Percentiles rank a stretch among this genome's conserved stretches.
These are phyloP conservation scores for Palloptera scutellata DNA, from an alignment of 2,888 invertebrate genomes.

Conservation along the genomic window DNA sequence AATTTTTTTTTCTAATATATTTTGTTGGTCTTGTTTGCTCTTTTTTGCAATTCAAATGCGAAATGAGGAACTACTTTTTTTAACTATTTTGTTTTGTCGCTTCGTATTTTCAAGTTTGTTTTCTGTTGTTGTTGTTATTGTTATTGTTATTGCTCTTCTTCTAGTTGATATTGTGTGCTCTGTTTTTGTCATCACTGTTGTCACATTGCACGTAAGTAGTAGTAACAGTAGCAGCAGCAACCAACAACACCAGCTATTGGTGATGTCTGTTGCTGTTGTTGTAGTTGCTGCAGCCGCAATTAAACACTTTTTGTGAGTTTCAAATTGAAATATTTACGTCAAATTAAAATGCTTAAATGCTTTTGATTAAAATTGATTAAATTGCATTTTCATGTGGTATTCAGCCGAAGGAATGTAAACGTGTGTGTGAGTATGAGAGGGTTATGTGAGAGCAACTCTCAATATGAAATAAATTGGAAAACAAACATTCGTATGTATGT, in stretches of 20 bases:
- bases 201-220: not conserved
- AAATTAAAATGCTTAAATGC: conserved; percentile 6
- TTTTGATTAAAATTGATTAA: conserved; percentile 23
- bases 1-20: not conserved
- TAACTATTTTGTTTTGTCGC: too few species aligned
- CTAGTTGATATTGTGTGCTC: not conserved
- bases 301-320: not conserved
- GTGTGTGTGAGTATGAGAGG: conserved; percentile 3
- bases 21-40: not conserved
- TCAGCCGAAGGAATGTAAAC: not conserved
- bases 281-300: conserved; percentile 6
- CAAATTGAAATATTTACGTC: conserved; percentile 13
- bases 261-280: not conserved
- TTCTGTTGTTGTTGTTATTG: conserved; percentile 13
- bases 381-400: conserved; percentile 13
- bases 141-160: conserved; percentile 21
- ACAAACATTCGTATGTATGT: not conserved
- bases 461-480: too few species aligned
- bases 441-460: not conserved
- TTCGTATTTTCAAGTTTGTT: too few species aligned
- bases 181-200: not conserved
- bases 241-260: too few species aligned
- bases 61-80: conserved; percentile 12
- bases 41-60: conserved; percentile 20
- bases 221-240: not conserved